Conservation (phyloP, 2,113 vertebrate species). For the Bos indicus region DNA sequence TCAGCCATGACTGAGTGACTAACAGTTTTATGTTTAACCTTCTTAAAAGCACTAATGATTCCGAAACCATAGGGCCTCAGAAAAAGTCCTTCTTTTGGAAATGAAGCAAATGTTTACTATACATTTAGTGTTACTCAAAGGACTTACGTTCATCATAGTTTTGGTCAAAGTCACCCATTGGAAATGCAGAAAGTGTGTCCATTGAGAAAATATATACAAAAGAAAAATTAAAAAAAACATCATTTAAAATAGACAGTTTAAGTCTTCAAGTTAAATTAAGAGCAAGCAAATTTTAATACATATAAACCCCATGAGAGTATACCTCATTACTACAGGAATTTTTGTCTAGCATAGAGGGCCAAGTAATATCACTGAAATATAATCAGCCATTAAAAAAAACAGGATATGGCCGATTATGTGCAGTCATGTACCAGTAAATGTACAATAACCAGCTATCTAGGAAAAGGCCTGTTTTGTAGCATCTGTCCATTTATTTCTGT, state of each 20-base stretch:
- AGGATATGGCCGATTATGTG: not conserved
- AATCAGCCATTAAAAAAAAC: not conserved
- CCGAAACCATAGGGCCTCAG: not conserved
- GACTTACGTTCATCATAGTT: not conserved
- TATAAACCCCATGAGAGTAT: not conserved
- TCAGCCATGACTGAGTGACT: not conserved
- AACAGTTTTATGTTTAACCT: not conserved
- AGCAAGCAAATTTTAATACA: not conserved
- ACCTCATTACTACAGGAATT: constrained; percentile 28
- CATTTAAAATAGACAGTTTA: constrained; percentile 28
- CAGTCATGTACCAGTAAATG: not conserved
- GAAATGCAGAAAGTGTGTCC: constrained; percentile 21
- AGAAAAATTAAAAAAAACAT: not conserved
- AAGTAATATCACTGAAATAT: not conserved
- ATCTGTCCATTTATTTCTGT: constrained; percentile 5
- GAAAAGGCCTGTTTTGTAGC: not conserved
- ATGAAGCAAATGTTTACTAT: not conserved
- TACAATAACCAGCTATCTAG: not conserved
- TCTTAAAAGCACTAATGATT: not conserved
- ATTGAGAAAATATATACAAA: constrained; percentile 14
- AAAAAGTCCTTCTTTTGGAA: not conserved
- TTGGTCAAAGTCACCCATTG: constrained; percentile 31
- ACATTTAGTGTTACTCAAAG: not conserved
- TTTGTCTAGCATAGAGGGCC: not conserved
- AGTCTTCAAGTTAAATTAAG: not conserved